Evolutionary conservation across 1,140 invertebrate species (phyloP).

Genomic region (Andrena cerasifolii): DNA sequence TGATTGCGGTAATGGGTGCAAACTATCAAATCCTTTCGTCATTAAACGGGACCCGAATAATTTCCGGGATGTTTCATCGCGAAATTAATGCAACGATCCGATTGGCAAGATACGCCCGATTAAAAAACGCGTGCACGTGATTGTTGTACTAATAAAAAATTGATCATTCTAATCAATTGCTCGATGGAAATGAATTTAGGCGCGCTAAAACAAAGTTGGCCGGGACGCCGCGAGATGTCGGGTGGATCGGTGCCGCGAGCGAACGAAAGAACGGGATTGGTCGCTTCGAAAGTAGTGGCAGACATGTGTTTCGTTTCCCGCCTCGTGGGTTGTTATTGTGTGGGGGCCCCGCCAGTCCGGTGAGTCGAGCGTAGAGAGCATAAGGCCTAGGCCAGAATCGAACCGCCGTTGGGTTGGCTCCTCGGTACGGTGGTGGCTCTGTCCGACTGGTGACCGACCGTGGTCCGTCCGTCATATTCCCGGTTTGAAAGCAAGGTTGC

Average conservation of each 20-base stretch:
- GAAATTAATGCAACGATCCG: not conserved
- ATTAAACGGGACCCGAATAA: not conserved
- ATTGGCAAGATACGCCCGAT: not conserved
- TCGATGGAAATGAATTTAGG: constrained; percentile 26
- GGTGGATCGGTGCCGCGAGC: not conserved
- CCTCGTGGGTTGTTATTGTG: constrained; percentile 71
- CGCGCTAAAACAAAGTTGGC: constrained; percentile 38
- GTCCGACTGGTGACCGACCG: constrained; percentile 74
- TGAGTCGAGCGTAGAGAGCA: constrained; percentile 65
- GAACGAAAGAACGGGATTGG: constrained; percentile 65
- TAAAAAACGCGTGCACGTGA: not conserved
- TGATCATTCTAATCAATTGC: not conserved
- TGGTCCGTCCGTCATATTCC: constrained; percentile 80
- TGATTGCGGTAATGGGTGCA: constrained; percentile 19
- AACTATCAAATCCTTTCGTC: constrained; percentile 15
- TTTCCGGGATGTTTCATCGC: not conserved
- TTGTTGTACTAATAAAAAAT: not conserved
- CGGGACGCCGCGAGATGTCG: constrained; percentile 31
- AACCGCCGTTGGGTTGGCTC: constrained; percentile 73
- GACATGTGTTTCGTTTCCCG: constrained; percentile 76
- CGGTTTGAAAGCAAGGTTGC: constrained; percentile 80
- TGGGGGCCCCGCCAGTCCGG: constrained; percentile 67
- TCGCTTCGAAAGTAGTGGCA: constrained; percentile 75
- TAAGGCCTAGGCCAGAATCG: constrained; percentile 72
- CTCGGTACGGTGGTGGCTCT: constrained; percentile 69